Evolutionary conservation across 2,888 invertebrate species (phyloP).

Genomic region (Melanargia galathea): DNA sequence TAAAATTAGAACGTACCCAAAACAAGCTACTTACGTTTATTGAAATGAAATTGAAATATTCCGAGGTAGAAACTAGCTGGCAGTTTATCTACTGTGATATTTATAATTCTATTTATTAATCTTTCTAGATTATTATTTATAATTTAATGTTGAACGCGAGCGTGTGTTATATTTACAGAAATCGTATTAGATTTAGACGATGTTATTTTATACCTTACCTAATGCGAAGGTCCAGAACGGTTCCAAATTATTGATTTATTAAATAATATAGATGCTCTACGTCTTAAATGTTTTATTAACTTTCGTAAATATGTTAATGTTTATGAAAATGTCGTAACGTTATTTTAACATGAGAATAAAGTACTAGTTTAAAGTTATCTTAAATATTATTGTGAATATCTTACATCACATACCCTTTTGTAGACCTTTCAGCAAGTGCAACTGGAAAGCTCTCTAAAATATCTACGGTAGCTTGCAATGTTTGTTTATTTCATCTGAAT

Average conservation of each 20-base stretch:
- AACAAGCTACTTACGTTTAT: conserved; percentile 7
- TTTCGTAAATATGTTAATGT: conserved; percentile 1
- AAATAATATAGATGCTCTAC: conserved; percentile 41
- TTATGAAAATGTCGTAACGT: conserved; percentile 1
- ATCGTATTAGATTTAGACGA: conserved; percentile 65
- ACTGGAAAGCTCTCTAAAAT: conserved; percentile 24
- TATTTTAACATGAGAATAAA: background rate
- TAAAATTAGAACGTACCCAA: background rate
- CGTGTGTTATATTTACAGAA: conserved; percentile 67
- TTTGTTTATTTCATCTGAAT: conserved; percentile 11
- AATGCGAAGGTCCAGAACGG: conserved; percentile 70
- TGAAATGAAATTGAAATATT: conserved; percentile 20
- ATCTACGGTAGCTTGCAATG: conserved; percentile 2
- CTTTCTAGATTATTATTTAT: conserved; percentile 75
- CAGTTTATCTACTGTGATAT: conserved; percentile 81
- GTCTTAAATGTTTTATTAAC: conserved; percentile 48
- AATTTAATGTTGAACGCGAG: conserved; percentile 65
- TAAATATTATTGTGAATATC: background rate
- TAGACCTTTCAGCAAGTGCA: background rate
- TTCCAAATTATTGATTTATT: conserved; percentile 70
- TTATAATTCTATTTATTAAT: conserved; percentile 79
- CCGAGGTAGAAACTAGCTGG: conserved; percentile 60
- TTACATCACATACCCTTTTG: background rate
- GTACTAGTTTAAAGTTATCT: no score
- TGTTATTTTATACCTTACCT: conserved; percentile 66